Evolutionary conservation across 1,140 invertebrate species (phyloP).

Genomic region (Dendroctonus valens): DNA sequence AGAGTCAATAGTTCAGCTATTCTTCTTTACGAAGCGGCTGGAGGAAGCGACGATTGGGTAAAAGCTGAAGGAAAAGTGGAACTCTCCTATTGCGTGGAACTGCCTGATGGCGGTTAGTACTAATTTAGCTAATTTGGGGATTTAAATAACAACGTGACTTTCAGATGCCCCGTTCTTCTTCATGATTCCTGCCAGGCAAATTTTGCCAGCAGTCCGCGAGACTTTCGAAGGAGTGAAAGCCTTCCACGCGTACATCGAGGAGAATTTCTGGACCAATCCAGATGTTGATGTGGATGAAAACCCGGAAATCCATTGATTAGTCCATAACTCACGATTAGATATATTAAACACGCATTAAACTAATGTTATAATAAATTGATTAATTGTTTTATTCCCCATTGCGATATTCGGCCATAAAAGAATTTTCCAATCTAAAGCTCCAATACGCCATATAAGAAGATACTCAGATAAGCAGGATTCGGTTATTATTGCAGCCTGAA

Average conservation of each 20-base stretch:
- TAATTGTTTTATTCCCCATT: too few species aligned
- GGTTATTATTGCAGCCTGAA: too few species aligned
- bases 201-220: conserved; percentile 71
- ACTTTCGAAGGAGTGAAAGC: conserved; percentile 74
- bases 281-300: too few species aligned
- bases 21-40: conserved; percentile 62
- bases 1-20: conserved; percentile 62
- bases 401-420: too few species aligned
- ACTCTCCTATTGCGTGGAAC: conserved; percentile 75
- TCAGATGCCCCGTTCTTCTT: conserved; percentile 60
- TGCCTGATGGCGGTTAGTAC: conserved; percentile 61
- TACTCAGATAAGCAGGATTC: too few species aligned
- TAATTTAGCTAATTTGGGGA: not conserved
- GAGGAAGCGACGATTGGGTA: conserved; percentile 70
- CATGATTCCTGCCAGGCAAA: conserved; percentile 64
- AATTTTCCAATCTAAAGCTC: too few species aligned
- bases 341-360: too few species aligned
- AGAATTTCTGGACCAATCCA: conserved; percentile 19
- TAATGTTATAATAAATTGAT: too few species aligned
- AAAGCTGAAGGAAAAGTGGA: conserved; percentile 63
- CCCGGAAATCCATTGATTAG: too few species aligned
- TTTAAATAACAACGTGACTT: not conserved
- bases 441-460: too few species aligned
- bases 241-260: conserved; percentile 58
- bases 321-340: too few species aligned